Evolutionary conservation across 2,888 invertebrate species (phyloP).

Genomic region (Suillia variegata): DNA sequence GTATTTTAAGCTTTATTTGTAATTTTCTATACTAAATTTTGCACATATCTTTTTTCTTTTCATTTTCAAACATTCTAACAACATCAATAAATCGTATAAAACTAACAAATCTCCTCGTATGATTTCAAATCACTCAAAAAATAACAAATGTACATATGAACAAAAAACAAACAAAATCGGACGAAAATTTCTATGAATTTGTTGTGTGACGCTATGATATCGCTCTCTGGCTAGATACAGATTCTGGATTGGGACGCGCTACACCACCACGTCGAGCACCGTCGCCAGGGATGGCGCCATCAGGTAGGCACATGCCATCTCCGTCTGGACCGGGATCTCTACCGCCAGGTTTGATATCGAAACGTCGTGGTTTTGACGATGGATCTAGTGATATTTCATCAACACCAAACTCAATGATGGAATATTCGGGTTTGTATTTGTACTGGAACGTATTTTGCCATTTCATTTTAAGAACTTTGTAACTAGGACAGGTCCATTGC

Average conservation of each 20-base stretch:
- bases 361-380: slow-evolving; percentile 72
- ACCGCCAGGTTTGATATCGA: slow-evolving; percentile 78
- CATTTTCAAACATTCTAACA: slow-evolving; percentile 33
- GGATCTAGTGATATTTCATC: slow-evolving; percentile 85
- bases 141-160: slow-evolving; percentile 1
- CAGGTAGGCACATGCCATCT: slow-evolving; percentile 75
- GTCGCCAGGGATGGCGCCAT: slow-evolving; percentile 77
- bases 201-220: slow-evolving; percentile 9
- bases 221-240: slow-evolving; percentile 67
- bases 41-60: slow-evolving; percentile 49
- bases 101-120: slow-evolving; percentile 5
- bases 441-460: neutral
- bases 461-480: slow-evolving; percentile 4
- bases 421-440: slow-evolving; percentile 74
- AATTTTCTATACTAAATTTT: slow-evolving; percentile 40
- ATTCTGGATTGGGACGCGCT: slow-evolving; percentile 85
- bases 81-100: slow-evolving; percentile 31
- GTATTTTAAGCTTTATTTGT: too few relatives aligned
- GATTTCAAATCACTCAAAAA: neutral
- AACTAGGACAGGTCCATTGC: too few relatives aligned
- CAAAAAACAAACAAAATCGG: neutral
- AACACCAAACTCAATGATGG: slow-evolving; percentile 84
- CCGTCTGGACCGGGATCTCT: slow-evolving; percentile 85
- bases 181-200: neutral
- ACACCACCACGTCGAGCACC: slow-evolving; percentile 87